Percentiles rank a stretch among this genome's conserved stretches.
phyloP scores from a whole-genome alignment of 2,113 vertebrate species.

The Strix uralensis region DNA sequence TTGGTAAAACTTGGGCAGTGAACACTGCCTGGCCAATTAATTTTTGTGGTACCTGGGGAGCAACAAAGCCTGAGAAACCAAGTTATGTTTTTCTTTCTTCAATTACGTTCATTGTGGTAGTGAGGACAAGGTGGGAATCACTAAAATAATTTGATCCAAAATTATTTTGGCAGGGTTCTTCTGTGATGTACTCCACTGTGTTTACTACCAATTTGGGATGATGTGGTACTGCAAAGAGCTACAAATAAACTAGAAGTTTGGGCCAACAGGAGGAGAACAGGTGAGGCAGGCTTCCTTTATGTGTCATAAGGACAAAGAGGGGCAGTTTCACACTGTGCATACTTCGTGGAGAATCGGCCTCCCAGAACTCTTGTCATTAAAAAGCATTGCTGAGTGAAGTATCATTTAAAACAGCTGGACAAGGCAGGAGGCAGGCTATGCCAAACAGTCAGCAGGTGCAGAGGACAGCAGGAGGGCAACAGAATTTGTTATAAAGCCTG shows the following conservation, averaged over 20 bases:
- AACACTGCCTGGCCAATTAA: not conserved
- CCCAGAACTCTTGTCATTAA: not conserved
- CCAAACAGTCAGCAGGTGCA: slow-evolving; percentile 49
- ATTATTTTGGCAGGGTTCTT: not conserved
- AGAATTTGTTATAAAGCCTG: slow-evolving; percentile 12
- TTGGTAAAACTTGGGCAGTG: not conserved
- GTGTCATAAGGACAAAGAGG: not conserved
- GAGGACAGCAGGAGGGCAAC: slow-evolving; percentile 40
- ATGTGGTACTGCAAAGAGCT: not conserved
- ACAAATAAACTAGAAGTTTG: not conserved
- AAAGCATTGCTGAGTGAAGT: not conserved
- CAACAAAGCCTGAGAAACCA: not conserved
- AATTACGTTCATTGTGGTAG: not conserved
- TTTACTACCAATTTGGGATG: not conserved
- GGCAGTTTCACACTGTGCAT: not conserved
- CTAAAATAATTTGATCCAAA: not conserved
- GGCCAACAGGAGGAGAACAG: not conserved
- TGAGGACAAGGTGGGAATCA: not conserved
- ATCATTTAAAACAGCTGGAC: slow-evolving; percentile 19
- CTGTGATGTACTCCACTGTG: not conserved
- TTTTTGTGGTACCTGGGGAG: not conserved
- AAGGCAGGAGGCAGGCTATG: not conserved
- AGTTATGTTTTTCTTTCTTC: not conserved
- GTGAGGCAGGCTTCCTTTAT: not conserved
- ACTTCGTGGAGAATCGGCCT: not conserved